A percentile compares a stretch with the other conserved stretches of the same genome.
Evolutionary conservation across 2,888 invertebrate species (phyloP).

Genomic region (Busseola fusca): DNA sequence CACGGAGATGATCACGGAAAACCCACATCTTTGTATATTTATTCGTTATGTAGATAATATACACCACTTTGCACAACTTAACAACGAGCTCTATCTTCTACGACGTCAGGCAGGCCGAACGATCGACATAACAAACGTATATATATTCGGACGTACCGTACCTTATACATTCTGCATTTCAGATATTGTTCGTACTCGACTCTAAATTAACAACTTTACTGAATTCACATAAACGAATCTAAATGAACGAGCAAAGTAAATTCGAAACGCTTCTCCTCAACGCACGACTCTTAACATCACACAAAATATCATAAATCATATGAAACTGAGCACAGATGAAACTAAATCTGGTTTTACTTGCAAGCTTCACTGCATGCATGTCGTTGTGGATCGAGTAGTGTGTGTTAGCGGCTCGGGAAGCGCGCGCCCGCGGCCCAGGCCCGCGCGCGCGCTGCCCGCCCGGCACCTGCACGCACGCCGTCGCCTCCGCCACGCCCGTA

Average conservation of each 20-base stretch:
- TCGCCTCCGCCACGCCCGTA: slow-evolving; percentile 68
- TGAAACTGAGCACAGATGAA: slow-evolving; percentile 88
- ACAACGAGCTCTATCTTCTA: slow-evolving; percentile 80
- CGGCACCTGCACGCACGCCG: slow-evolving; percentile 63
- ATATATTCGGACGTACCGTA: slow-evolving; percentile 77
- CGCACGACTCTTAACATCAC: slow-evolving; percentile 89
- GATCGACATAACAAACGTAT: slow-evolving; percentile 76
- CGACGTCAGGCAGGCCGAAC: slow-evolving; percentile 76
- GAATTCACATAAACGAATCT: slow-evolving; percentile 83
- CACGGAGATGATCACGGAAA: slow-evolving; percentile 82
- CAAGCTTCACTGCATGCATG: slow-evolving; percentile 89
- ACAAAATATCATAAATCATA: slow-evolving; percentile 88
- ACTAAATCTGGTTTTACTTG: slow-evolving; percentile 88
- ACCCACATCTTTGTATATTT: slow-evolving; percentile 88
- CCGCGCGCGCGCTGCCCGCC: slow-evolving; percentile 58
- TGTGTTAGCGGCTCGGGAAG: slow-evolving; percentile 75
- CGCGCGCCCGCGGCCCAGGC: slow-evolving; percentile 62
- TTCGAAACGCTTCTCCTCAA: slow-evolving; percentile 89
- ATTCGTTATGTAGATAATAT: slow-evolving; percentile 84
- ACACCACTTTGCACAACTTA: slow-evolving; percentile 88
- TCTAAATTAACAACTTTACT: slow-evolving; percentile 84
- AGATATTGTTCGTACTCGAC: slow-evolving; percentile 84
- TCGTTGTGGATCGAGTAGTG: slow-evolving; percentile 86
- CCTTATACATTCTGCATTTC: slow-evolving; percentile 87
- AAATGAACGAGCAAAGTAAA: slow-evolving; percentile 86